phyloP scores from a whole-genome alignment of 2,888 invertebrate genomes.

The Mythimna lalbum region DNA sequence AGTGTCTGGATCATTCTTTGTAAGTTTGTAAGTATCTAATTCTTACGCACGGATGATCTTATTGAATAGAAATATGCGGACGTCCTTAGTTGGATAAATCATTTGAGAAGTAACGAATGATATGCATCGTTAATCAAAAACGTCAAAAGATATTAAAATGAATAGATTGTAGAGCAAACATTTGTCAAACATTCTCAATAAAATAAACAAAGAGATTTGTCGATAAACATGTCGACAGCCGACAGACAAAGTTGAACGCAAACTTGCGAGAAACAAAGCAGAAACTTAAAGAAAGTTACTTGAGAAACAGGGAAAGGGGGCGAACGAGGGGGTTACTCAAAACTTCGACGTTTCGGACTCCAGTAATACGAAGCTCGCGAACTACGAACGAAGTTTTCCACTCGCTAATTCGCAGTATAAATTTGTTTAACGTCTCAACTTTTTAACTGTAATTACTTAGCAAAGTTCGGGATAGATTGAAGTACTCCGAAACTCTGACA shows the following conservation, averaged over 20 bases:
- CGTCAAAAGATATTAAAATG: slow-evolving; percentile 9
- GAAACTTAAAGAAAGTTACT: slow-evolving; percentile 84
- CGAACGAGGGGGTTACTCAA: slow-evolving; percentile 79
- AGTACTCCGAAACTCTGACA: slow-evolving; percentile 80
- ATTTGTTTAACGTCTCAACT: slow-evolving; percentile 90
- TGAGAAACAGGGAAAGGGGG: slow-evolving; percentile 76
- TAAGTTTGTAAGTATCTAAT: too few relatives aligned
- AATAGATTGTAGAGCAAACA: slow-evolving; percentile 23
- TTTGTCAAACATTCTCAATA: slow-evolving; percentile 50
- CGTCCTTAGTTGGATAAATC: slow-evolving; percentile 23
- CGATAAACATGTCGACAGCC: slow-evolving; percentile 82
- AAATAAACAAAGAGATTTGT: slow-evolving; percentile 66
- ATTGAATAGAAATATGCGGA: slow-evolving; percentile 10
- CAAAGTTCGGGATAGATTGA: slow-evolving; percentile 85
- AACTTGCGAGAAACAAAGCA: slow-evolving; percentile 86
- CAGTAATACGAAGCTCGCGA: slow-evolving; percentile 81
- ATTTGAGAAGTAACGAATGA: slow-evolving; percentile 18
- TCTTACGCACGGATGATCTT: slow-evolving; percentile 32
- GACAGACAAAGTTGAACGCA: slow-evolving; percentile 79
- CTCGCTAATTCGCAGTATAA: slow-evolving; percentile 90
- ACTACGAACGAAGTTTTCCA: slow-evolving; percentile 75
- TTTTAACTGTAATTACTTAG: slow-evolving; percentile 89
- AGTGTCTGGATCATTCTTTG: slow-evolving; percentile 32
- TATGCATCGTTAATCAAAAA: slow-evolving; percentile 11
- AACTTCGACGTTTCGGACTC: slow-evolving; percentile 86